phyloP scores from a whole-genome alignment of 2,888 invertebrate species.

The Eucriotettix oculatus region DNA sequence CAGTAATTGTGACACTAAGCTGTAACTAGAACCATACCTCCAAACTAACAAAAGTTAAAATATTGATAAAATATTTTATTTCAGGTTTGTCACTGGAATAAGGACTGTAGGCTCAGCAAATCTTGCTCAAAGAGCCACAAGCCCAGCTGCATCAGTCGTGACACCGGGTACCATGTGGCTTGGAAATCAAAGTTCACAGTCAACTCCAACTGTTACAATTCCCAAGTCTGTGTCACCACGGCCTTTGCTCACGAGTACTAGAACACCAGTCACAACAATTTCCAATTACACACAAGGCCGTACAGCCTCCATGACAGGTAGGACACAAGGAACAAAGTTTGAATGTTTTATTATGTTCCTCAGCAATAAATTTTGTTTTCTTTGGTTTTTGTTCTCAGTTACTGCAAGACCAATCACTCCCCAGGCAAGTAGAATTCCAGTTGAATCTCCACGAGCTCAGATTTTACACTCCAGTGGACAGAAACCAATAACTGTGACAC shows the following conservation, averaged over 20 bases:
- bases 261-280: not conserved
- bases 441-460: not conserved
- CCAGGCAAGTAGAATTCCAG: not conserved
- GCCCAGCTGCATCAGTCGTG: not conserved
- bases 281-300: not conserved
- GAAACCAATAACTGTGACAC: not conserved
- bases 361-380: not conserved
- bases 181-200: not conserved
- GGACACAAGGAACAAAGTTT: not conserved
- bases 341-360: not conserved
- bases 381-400: not conserved
- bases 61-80: too few relatives aligned
- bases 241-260: not conserved
- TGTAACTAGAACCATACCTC: too few relatives aligned
- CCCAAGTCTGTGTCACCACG: not conserved
- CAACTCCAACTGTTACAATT: not conserved
- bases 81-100: not conserved
- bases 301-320: not conserved
- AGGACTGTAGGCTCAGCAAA: not conserved
- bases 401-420: not conserved
- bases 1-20: too few relatives aligned
- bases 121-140: not conserved
- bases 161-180: not conserved
- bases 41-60: too few relatives aligned
- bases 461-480: not conserved